Evolutionary conservation across 1,140 invertebrate genomes (phyloP).

Genomic region (Sycophaga agraensis): DNA sequence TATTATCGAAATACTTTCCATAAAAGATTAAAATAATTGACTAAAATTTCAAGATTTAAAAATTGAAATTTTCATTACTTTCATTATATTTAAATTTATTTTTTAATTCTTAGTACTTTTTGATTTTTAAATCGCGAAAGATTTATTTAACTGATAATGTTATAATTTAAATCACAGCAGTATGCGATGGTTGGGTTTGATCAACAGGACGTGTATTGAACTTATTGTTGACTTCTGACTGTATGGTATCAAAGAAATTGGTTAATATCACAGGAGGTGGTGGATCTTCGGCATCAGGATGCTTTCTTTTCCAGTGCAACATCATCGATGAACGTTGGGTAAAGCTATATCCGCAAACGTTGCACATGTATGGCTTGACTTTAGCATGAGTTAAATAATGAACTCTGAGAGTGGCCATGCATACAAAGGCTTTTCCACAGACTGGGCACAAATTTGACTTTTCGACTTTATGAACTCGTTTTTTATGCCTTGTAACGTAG

Average conservation of each 20-base stretch:
- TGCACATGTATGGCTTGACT: slow-evolving; percentile 63
- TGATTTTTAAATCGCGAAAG: background rate
- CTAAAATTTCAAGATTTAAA: too few species aligned
- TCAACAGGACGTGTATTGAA: too few species aligned
- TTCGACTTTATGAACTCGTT: slow-evolving; percentile 40
- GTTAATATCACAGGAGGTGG: slow-evolving; percentile 33
- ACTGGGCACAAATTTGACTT: slow-evolving; percentile 43
- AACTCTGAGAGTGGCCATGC: slow-evolving; percentile 49
- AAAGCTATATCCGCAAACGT: slow-evolving; percentile 64
- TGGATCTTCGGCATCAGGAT: slow-evolving; percentile 36
- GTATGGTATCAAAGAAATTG: slow-evolving; percentile 17
- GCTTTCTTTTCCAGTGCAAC: slow-evolving; percentile 41
- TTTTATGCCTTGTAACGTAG: slow-evolving; percentile 41
- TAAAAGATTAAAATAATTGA: too few species aligned
- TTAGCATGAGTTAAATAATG: slow-evolving; percentile 62
- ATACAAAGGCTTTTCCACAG: slow-evolving; percentile 41
- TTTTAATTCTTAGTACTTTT: too few species aligned
- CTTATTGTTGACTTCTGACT: slow-evolving; percentile 1
- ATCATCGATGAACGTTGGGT: slow-evolving; percentile 47
- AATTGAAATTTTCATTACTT: too few species aligned
- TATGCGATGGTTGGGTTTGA: background rate
- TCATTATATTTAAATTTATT: too few species aligned
- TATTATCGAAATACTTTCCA: too few species aligned
- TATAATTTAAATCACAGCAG: background rate
- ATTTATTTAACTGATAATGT: background rate